Evolutionary conservation across 2,888 invertebrate species (phyloP).

Genomic region (Zygaena filipendulae): DNA sequence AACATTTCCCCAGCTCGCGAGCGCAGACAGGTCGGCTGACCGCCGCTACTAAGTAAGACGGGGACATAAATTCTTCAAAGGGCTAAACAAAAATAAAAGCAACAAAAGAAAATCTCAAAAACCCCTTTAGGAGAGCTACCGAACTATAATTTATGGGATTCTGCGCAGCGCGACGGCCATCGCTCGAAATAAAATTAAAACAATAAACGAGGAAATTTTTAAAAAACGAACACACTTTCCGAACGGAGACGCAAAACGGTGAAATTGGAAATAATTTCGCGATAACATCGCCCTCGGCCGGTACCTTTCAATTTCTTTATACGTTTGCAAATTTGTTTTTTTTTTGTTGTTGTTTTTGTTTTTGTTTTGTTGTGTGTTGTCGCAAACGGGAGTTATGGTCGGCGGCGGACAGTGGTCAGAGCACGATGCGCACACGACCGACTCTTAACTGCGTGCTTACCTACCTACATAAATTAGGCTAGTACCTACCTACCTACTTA

Average conservation of each 20-base stretch:
- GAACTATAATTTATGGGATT: constrained; percentile 67
- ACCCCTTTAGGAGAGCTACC: constrained; percentile 65
- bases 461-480: too few relatives aligned
- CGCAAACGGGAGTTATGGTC: constrained; percentile 35
- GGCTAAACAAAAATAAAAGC: constrained; percentile 55
- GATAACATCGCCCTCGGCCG: constrained; percentile 55
- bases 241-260: constrained; percentile 57
- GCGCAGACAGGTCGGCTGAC: constrained; percentile 43
- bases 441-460: not conserved
- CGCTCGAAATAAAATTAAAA: constrained; percentile 44
- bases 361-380: too few relatives aligned
- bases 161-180: constrained; percentile 44
- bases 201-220: constrained; percentile 22
- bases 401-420: constrained; percentile 19
- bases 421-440: constrained; percentile 11
- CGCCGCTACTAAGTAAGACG: constrained; percentile 62
- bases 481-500: too few relatives aligned
- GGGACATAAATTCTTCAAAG: constrained; percentile 68
- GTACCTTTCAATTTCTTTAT: constrained; percentile 62
- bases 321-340: constrained; percentile 52
- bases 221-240: constrained; percentile 32
- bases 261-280: constrained; percentile 67
- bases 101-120: constrained; percentile 30
- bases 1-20: constrained; percentile 28
- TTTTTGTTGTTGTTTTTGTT: too few relatives aligned